Percentiles rank a stretch among this genome's conserved stretches.
Conservation (phyloP, 1,140 invertebrate genomes). For the Habropoda laboriosa region DNA sequence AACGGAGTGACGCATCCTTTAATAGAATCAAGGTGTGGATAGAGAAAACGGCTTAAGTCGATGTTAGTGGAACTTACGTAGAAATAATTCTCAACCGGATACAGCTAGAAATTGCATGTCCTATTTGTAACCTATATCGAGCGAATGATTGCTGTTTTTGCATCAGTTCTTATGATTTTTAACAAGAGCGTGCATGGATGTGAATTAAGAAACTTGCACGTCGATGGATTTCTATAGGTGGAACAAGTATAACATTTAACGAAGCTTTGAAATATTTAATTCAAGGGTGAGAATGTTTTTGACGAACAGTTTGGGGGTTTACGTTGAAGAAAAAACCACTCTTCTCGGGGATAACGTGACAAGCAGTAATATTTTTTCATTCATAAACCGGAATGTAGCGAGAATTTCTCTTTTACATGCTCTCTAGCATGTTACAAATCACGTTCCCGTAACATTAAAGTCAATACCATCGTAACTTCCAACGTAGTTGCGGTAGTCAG, state of each 20-base stretch:
- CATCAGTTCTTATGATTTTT: not conserved
- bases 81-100: slow-evolving; percentile 1
- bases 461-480: slow-evolving; percentile 19
- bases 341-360: not conserved
- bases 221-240: not conserved
- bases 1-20: slow-evolving; percentile 2
- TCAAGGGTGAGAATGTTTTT: not conserved
- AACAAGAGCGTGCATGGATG: not conserved
- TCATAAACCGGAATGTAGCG: not conserved
- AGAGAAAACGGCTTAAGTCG: not conserved
- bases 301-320: not conserved
- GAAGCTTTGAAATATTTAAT: not conserved
- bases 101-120: not conserved
- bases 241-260: not conserved
- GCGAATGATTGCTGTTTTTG: not conserved
- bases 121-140: not conserved
- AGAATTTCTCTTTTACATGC: not conserved
- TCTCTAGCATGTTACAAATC: not conserved
- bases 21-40: not conserved
- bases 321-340: not conserved
- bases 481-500: slow-evolving; percentile 39
- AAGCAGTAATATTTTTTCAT: not conserved
- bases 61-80: not conserved
- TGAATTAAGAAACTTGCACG: not conserved
- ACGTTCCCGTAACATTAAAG: slow-evolving; percentile 10